These are phyloP conservation scores for Drosophila multiciliata DNA, from an alignment of 2,888 invertebrate species.

Conservation along the genomic window DNA sequence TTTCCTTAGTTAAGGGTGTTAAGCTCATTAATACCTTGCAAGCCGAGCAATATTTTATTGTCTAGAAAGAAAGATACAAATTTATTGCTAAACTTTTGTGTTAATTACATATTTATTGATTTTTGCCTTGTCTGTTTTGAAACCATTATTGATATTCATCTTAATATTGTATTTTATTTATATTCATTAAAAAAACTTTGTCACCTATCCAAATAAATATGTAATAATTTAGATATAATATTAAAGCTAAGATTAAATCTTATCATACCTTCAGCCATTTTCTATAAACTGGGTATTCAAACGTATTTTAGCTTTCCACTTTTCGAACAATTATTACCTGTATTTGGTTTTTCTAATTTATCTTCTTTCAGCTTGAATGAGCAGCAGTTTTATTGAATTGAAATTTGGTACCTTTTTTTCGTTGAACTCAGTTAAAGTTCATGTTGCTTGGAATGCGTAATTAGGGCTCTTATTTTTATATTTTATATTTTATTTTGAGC, in stretches of 20 bases:
- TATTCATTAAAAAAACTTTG: not conserved
- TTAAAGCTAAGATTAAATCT: not conserved
- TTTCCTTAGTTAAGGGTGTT: not conserved
- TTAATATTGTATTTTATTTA: not conserved
- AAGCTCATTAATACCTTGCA: slow-evolving; percentile 2
- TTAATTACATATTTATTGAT: not conserved
- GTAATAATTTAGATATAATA: not conserved
- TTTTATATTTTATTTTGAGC: slow-evolving; percentile 15
- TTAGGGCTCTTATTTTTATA: slow-evolving; percentile 55
- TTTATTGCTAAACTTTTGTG: not conserved
- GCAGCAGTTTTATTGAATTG: slow-evolving; percentile 34
- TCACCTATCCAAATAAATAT: not conserved
- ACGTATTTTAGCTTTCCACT: slow-evolving; percentile 26
- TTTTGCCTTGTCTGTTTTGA: not conserved
- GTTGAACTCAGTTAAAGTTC: slow-evolving; percentile 32
- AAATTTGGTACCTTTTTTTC: not conserved
- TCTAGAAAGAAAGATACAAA: not conserved
- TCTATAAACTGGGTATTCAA: slow-evolving; percentile 2
- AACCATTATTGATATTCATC: not conserved
- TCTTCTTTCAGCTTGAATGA: slow-evolving; percentile 50
- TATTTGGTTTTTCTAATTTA: slow-evolving; percentile 41
- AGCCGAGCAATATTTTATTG: not conserved
- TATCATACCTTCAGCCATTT: not conserved
- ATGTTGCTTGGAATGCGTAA: slow-evolving; percentile 52
- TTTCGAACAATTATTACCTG: slow-evolving; percentile 50